A percentile compares a stretch with the other conserved stretches of the same genome.
Evolutionary conservation across 2,888 invertebrate genomes (phyloP).

Genomic region (Parochlus steinenii): DNA sequence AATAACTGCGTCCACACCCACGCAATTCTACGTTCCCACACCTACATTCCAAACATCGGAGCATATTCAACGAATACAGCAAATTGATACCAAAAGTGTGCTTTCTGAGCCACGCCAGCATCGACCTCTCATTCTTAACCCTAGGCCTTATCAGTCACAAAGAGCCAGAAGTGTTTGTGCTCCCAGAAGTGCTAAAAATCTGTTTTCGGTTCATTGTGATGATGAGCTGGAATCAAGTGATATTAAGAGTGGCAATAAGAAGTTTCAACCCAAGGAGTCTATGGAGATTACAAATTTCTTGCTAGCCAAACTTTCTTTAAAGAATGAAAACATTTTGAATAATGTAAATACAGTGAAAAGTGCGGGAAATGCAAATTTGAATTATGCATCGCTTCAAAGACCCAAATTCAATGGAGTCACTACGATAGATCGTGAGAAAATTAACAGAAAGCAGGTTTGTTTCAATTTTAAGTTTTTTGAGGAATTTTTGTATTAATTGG

Average conservation of each 20-base stretch:
- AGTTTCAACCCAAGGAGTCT: constrained; percentile 10
- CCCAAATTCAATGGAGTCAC: no score
- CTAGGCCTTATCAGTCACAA: constrained; percentile 8
- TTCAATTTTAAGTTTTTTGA: no score
- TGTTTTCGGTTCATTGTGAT: background rate
- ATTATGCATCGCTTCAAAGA: no score
- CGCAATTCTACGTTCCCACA: constrained; percentile 57
- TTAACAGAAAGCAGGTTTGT: no score
- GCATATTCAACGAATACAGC: background rate
- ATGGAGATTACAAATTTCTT: constrained; percentile 9
- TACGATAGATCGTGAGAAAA: no score
- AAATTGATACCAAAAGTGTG: background rate
- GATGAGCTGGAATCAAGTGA: background rate
- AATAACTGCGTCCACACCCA: constrained; percentile 26
- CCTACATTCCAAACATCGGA: constrained; percentile 20
- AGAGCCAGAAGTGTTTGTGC: constrained; percentile 11
- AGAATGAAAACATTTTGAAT: no score
- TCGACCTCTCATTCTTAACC: background rate
- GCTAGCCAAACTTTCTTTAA: constrained; percentile 6
- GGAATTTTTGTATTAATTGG: no score
- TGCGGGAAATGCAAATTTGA: no score
- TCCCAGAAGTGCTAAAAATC: background rate
- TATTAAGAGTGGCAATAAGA: background rate
- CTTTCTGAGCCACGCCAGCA: background rate
- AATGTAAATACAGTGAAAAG: no score